These are phyloP conservation scores for Palloptera scutellata DNA, from an alignment of 2,888 invertebrate genomes.

Conservation along the genomic window DNA sequence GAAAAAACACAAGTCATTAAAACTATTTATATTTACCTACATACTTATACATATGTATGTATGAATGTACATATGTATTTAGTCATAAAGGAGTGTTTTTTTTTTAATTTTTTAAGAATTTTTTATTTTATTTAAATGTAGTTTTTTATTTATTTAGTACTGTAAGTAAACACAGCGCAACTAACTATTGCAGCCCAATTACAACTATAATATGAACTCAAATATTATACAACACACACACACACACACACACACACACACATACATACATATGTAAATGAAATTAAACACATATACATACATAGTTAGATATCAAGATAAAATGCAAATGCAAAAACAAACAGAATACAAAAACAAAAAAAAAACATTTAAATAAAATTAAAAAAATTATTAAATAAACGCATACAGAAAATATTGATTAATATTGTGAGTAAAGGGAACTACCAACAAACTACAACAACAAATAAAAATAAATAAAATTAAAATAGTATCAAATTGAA, in stretches of 20 bases:
- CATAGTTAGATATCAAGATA: constrained; percentile 18
- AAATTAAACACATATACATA: constrained; percentile 19
- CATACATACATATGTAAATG: constrained; percentile 9
- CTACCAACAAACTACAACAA: too few species aligned
- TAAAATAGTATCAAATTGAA: too few species aligned
- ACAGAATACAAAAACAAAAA: background rate
- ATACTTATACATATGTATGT: background rate
- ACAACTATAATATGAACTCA: constrained; percentile 24
- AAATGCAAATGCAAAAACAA: constrained; percentile 4
- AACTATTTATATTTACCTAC: constrained; percentile 39
- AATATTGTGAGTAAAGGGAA: too few species aligned
- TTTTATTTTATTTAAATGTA: constrained; percentile 27
- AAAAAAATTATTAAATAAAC: too few species aligned
- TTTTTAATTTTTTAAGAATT: constrained; percentile 38
- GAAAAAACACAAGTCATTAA: constrained; percentile 44
- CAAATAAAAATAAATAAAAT: too few species aligned
- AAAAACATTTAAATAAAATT: constrained; percentile 19
- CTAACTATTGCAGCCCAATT: constrained; percentile 19
- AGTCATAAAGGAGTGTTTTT: background rate
- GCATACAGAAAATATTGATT: too few species aligned
- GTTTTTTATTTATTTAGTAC: constrained; percentile 12
- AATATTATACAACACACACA: constrained; percentile 27
- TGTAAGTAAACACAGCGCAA: constrained; percentile 33
- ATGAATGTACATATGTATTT: constrained; percentile 6
- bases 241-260: constrained; percentile 18